Base-by-base conservation (phyloP, 37 sponge, comb jelly and placozoan species). In the Tethya wilhelma region DNA sequence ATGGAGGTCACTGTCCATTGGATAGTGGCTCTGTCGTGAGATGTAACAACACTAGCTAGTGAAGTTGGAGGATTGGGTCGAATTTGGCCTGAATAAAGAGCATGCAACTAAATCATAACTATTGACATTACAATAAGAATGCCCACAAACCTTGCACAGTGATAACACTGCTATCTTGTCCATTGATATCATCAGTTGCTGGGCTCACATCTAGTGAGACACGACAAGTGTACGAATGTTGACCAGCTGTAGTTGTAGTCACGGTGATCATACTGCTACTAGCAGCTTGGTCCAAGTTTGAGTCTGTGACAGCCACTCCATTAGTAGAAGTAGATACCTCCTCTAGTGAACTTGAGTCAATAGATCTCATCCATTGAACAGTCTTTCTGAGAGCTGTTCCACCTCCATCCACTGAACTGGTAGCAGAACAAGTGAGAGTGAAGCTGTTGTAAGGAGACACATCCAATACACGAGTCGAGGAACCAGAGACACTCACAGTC, bases 1-100 rank as follows among this genome's bases (percentile, higher is more conserved):
- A 88, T 30, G 1, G 19, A 12, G 44, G 70, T 19, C 0, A 88
- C 71, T 14, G 41, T 75, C 83, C 83, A 88, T 34, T 46, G 46
- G n/a, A 88, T 69, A 22, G 63, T 88, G 41, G 71, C 72, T 44
- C 46, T 60, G 37, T 67, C 28, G 11, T 76, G 59, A 8, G 23
- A 19, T 5, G 70, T 22, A 2, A 38, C 42, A 0, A 8, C 31
- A 25, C 40, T 17, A 26, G 58, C 59, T 17, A 77, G 57, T 4
- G 14, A 39, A 4, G n/a, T n/a, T 1, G 73, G 56, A 0, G 38
- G 12, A 22, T 4, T 8, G 14, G 88, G 88, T 37, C 42, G 22
- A 1, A 69, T 0, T 19, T 55, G 64, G 32, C 83, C 88, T 88
- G 45, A 68, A 39, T 34, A 3, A 7, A 43, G 11, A 41, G 76